Evolutionary conservation across 2,113 vertebrate genomes (phyloP).

Genomic region (Anas platyrhynchos): DNA sequence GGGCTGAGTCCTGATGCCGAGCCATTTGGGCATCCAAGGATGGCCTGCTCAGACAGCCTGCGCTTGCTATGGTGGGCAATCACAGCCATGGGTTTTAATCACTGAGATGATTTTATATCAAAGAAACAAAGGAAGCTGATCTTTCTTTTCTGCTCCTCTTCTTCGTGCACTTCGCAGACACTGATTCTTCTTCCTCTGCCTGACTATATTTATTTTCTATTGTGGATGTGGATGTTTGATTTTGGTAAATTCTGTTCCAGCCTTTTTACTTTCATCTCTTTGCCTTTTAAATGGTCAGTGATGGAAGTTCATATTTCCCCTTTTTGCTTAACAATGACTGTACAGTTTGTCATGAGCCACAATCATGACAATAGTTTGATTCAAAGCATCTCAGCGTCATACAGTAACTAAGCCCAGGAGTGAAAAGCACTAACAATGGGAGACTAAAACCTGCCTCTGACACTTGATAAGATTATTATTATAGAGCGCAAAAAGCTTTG

Average conservation of each 20-base stretch:
- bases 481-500: slow-evolving; percentile 55
- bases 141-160: background rate
- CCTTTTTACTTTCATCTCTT: background rate
- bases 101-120: slow-evolving; percentile 67
- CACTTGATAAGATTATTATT: slow-evolving; percentile 71
- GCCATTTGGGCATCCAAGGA: no score
- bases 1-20: no score
- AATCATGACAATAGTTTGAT: background rate
- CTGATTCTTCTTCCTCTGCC: background rate
- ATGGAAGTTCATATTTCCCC: background rate
- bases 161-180: slow-evolving; percentile 24
- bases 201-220: slow-evolving; percentile 13
- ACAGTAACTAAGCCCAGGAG: slow-evolving; percentile 15
- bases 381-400: slow-evolving; percentile 8
- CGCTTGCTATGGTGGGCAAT: background rate
- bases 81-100: slow-evolving; percentile 65
- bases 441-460: slow-evolving; percentile 40
- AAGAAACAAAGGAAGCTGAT: slow-evolving; percentile 60
- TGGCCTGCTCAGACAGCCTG: no score
- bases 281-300: background rate
- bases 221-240: slow-evolving; percentile 14
- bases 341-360: background rate
- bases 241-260: background rate
- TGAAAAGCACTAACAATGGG: slow-evolving; percentile 23
- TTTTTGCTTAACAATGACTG: accelerated